These are phyloP conservation scores for Aethes cnicana DNA, from an alignment of 2,888 invertebrate genomes.

Conservation along the genomic window DNA sequence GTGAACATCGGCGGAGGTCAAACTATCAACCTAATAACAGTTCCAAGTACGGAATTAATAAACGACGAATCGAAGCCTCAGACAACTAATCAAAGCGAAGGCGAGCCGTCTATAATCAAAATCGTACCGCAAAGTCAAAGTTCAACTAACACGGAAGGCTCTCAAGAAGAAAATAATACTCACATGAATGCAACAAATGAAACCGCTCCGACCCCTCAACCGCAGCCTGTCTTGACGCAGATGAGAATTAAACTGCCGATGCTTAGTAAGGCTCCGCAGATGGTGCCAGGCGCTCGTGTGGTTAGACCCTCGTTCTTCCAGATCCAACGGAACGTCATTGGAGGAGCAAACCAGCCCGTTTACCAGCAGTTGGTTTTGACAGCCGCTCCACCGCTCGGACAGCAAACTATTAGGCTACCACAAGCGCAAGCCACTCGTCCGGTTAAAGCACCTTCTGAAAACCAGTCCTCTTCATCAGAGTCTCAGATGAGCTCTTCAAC, in stretches of 20 bases:
- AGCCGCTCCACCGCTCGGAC: slow-evolving; percentile 71
- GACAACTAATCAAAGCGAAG: slow-evolving; percentile 52
- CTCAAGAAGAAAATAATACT: slow-evolving; percentile 58
- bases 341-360: slow-evolving; percentile 78
- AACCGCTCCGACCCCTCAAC: slow-evolving; percentile 51
- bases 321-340: slow-evolving; percentile 84
- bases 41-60: slow-evolving; percentile 71
- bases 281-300: slow-evolving; percentile 82
- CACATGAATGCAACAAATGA: slow-evolving; percentile 52
- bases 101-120: slow-evolving; percentile 73
- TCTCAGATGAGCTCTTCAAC: slow-evolving; percentile 89
- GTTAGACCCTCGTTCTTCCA: slow-evolving; percentile 81
- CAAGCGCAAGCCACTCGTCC: slow-evolving; percentile 55
- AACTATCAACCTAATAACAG: slow-evolving; percentile 82
- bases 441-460: slow-evolving; percentile 58
- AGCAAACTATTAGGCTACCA: slow-evolving; percentile 69
- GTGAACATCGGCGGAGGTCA: slow-evolving; percentile 82
- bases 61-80: slow-evolving; percentile 72
- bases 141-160: slow-evolving; percentile 47
- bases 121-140: slow-evolving; percentile 67
- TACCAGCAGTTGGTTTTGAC: slow-evolving; percentile 78
- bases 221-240: slow-evolving; percentile 75
- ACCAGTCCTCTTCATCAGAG: slow-evolving; percentile 68
- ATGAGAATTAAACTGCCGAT: slow-evolving; percentile 80
- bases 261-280: slow-evolving; percentile 78